Conservation (phyloP, 2,797 vertebrate genomes). For the Otus scops region DNA sequence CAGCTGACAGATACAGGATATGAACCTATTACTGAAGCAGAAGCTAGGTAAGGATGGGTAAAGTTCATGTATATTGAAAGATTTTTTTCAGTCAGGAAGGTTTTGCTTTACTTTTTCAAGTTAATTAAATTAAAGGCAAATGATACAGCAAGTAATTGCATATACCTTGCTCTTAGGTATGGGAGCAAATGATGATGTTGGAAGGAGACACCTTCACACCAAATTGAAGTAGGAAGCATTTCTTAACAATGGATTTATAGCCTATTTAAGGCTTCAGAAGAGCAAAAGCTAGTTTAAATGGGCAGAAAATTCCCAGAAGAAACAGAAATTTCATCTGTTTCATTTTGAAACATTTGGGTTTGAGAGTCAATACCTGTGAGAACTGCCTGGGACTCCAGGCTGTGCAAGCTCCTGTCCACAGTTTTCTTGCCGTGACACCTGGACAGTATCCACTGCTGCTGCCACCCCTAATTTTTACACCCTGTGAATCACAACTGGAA, state of each 20-base stretch:
- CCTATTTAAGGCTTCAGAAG: background rate
- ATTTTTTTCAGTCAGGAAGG: background rate
- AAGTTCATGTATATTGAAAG: background rate
- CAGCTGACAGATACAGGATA: background rate
- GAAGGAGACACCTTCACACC: background rate
- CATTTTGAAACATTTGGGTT: background rate
- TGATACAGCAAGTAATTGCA: background rate
- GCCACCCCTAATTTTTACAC: background rate
- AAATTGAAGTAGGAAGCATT: background rate
- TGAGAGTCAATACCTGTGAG: background rate
- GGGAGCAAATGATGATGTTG: background rate
- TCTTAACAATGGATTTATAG: background rate
- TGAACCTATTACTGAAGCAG: background rate
- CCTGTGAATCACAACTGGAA: background rate
- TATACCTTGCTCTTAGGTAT: background rate
- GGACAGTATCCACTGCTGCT: background rate
- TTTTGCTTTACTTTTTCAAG: background rate
- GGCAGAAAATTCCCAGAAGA: background rate
- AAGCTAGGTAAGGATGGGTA: background rate
- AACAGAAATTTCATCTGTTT: background rate
- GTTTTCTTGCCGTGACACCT: background rate
- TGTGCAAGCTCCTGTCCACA: background rate
- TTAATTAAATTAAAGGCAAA: background rate
- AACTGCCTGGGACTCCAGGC: background rate
- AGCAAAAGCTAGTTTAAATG: background rate